Conservation (phyloP, 2,113 vertebrate genomes). For the Peromyscus californicus region DNA sequence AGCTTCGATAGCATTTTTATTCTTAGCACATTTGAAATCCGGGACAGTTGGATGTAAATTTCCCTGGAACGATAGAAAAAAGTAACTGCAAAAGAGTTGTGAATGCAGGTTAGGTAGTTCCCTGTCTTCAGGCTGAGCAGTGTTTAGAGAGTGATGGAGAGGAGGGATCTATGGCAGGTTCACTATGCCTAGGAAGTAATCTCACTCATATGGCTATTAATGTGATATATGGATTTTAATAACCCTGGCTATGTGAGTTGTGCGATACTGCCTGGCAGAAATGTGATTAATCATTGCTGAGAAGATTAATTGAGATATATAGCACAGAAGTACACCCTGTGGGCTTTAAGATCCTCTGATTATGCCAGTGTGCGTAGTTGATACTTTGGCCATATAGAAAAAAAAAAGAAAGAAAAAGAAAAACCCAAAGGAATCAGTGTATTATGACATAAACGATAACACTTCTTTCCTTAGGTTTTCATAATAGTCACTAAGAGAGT, state of each 20-base stretch:
- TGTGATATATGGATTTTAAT: constrained; percentile 95
- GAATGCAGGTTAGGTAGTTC: constrained; percentile 84
- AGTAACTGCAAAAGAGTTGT: constrained; percentile 82
- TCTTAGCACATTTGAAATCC: constrained; percentile 54
- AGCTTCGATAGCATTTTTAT: neutral
- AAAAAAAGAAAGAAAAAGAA: constrained; percentile 86
- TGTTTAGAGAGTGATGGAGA: constrained; percentile 88
- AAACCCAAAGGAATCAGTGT: constrained; percentile 83
- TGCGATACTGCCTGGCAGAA: constrained; percentile 88
- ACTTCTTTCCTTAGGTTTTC: constrained; percentile 68
- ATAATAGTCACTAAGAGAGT: constrained; percentile 59
- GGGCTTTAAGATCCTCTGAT: constrained; percentile 89
- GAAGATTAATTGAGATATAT: constrained; percentile 96
- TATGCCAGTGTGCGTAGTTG: constrained; percentile 92
- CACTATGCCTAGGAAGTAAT: constrained; percentile 90
- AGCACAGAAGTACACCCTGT: constrained; percentile 90
- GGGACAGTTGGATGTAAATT: constrained; percentile 70
- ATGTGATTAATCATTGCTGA: constrained; percentile 94
- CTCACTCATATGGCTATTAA: constrained; percentile 89
- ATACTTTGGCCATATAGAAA: constrained; percentile 88
- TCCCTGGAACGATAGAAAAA: constrained; percentile 74
- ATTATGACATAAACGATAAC: constrained; percentile 73
- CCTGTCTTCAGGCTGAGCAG: constrained; percentile 84
- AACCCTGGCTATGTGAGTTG: constrained; percentile 91
- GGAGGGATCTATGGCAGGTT: constrained; percentile 88